A percentile compares a stretch with the other conserved stretches of the same genome.
These are phyloP conservation scores for Neodiprion lecontei DNA, from an alignment of 1,140 invertebrate genomes.

Conservation along the genomic window DNA sequence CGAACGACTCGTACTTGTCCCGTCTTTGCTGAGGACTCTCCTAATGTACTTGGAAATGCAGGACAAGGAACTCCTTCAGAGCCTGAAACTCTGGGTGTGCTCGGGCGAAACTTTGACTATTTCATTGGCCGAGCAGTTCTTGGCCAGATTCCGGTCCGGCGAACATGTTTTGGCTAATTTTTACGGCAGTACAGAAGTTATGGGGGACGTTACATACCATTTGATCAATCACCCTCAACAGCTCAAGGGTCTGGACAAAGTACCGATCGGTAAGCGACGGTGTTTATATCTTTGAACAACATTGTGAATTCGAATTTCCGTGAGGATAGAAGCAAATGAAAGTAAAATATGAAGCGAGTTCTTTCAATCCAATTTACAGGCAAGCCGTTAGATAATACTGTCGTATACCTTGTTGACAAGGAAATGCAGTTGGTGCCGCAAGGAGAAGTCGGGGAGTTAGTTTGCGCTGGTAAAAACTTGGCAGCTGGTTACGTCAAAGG, in stretches of 20 bases:
- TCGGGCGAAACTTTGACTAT: slow-evolving; percentile 79
- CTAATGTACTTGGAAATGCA: slow-evolving; percentile 70
- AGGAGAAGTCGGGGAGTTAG: slow-evolving; percentile 80
- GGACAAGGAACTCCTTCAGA: slow-evolving; percentile 56
- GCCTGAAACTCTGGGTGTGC: slow-evolving; percentile 80
- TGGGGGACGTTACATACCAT: slow-evolving; percentile 82
- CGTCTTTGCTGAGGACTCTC: slow-evolving; percentile 80
- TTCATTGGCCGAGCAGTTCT: slow-evolving; percentile 75
- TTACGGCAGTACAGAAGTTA: slow-evolving; percentile 89
- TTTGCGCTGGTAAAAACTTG: slow-evolving; percentile 79
- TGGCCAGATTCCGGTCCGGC: slow-evolving; percentile 68
- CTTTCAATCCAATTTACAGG: slow-evolving; percentile 54
- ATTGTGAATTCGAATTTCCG: too few relatives aligned
- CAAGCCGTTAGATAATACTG: slow-evolving; percentile 77
- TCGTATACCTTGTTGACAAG: slow-evolving; percentile 78
- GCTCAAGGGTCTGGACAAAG: slow-evolving; percentile 68
- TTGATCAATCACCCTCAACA: slow-evolving; percentile 62
- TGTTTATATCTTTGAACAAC: slow-evolving; percentile 15
- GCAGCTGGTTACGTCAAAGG: slow-evolving; percentile 81
- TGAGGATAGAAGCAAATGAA: too few relatives aligned
- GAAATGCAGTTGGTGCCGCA: slow-evolving; percentile 71
- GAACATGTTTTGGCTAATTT: slow-evolving; percentile 79
- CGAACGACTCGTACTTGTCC: slow-evolving; percentile 80
- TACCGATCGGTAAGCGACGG: slow-evolving; percentile 76
- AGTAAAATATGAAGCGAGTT: too few relatives aligned